Conservation (phyloP, 2,888 invertebrate genomes). For the Megastigmus dorsalis region DNA sequence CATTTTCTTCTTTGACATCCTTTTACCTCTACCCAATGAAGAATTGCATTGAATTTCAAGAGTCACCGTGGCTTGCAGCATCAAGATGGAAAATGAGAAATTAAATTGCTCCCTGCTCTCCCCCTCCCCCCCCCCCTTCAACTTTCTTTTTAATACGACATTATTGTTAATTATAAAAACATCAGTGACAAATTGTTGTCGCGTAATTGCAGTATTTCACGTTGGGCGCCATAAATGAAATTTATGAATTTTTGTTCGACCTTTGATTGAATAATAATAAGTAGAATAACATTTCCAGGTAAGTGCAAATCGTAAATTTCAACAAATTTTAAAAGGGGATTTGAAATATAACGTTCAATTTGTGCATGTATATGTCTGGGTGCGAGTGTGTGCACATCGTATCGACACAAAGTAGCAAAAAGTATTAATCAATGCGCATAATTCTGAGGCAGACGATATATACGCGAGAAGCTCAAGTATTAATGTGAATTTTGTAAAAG, state of each 20-base stretch:
- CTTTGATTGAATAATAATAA: constrained; percentile 14
- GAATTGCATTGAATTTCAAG: constrained; percentile 35
- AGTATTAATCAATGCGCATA: neutral
- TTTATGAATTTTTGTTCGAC: neutral
- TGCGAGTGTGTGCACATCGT: too few species aligned
- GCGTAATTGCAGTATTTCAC: neutral
- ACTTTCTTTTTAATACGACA: constrained; percentile 35
- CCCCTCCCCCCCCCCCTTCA: too few species aligned
- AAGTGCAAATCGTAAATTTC: neutral
- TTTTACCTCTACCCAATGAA: constrained; percentile 30
- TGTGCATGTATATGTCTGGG: too few species aligned
- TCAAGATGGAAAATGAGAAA: constrained; percentile 40
- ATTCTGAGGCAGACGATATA: neutral
- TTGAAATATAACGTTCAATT: neutral
- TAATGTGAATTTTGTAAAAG: neutral
- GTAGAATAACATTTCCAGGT: neutral
- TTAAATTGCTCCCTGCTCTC: constrained; percentile 49
- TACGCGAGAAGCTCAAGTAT: too few species aligned
- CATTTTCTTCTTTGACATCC: constrained; percentile 32
- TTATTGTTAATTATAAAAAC: constrained; percentile 38
- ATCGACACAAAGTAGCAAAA: neutral
- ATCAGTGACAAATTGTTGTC: constrained; percentile 9
- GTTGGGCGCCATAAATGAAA: neutral
- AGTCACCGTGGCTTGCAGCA: constrained; percentile 31
- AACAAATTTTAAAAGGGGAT: neutral